Percentiles rank a stretch among this genome's conserved stretches.
Conservation (phyloP, 2,888 invertebrate species). For the Zeuzera pyrina region DNA sequence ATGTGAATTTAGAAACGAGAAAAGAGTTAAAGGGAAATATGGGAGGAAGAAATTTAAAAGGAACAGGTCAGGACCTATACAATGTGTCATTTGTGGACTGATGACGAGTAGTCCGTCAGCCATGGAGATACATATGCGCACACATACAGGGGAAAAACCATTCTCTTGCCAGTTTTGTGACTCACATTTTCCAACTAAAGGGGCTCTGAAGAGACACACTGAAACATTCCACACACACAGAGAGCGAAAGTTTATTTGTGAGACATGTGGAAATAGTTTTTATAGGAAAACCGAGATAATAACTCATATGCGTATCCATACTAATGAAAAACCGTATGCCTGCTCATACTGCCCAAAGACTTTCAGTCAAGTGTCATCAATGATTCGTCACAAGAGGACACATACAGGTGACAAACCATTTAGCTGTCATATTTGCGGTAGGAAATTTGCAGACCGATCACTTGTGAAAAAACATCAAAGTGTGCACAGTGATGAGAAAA, state of each 20-base stretch:
- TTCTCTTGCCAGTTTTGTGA: slow-evolving; percentile 41
- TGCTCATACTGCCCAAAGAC: slow-evolving; percentile 45
- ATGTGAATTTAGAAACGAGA: slow-evolving; percentile 7
- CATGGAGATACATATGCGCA: slow-evolving; percentile 48
- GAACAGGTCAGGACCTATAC: slow-evolving; percentile 32
- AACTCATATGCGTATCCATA: slow-evolving; percentile 52
- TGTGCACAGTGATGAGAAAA: slow-evolving; percentile 64
- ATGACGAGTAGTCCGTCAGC: slow-evolving; percentile 41
- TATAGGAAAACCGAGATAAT: slow-evolving; percentile 50
- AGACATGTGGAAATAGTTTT: slow-evolving; percentile 57
- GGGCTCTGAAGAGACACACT: slow-evolving; percentile 44
- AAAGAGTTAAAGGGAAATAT: slow-evolving; percentile 17
- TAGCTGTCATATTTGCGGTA: slow-evolving; percentile 45
- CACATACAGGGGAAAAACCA: slow-evolving; percentile 58
- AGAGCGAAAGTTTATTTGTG: slow-evolving; percentile 52
- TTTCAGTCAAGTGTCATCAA: slow-evolving; percentile 50
- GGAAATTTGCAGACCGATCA: slow-evolving; percentile 44
- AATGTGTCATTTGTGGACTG: slow-evolving; percentile 47
- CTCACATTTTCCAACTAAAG: slow-evolving; percentile 39
- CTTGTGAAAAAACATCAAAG: slow-evolving; percentile 45
- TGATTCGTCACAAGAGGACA: slow-evolving; percentile 50
- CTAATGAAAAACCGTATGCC: slow-evolving; percentile 48
- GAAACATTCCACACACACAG: slow-evolving; percentile 38
- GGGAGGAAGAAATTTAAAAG: slow-evolving; percentile 24
- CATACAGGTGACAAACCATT: slow-evolving; percentile 62